Base-by-base conservation (phyloP, 2,113 vertebrate species). In the Polypterus senegalus region DNA sequence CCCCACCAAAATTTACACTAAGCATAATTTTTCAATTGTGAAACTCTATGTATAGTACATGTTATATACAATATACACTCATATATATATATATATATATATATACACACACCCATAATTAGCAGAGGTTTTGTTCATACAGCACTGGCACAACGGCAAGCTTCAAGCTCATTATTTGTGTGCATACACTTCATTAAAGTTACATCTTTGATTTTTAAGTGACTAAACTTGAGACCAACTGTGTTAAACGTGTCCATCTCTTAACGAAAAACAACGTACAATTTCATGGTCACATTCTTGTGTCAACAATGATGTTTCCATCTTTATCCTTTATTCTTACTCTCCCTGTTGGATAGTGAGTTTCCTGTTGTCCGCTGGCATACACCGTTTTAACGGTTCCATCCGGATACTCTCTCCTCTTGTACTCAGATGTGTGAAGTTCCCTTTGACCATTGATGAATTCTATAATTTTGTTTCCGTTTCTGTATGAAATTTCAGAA, bases 391-490 rank as follows among this genome's bases (percentile, higher is more conserved):
- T 99, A 61, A 92, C 83, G 0, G 93, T 94, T 4, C 96, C 93
- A 10, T 99, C 94, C 0, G 93, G 91, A 67, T 99, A 99, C 66
- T 97, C 91, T 1, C 95, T 79, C 61, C 89, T 88, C 75, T 97
- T 98, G 74, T 88, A 99, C 48, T 91, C 80, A 0, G 83, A 10
- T 0, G 93, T 97, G 68, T 99, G 96, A 3, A 94, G 71, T 75
- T 99, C 96, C 71, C 81, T 86, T 76, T 99, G 92, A 52, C 96
- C 95, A 0, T 93, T 97, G 79, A 77, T 92, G 76, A 99, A 99
- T 62, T 88, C 87, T 71, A 99, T 97, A 27, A 89, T 79, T 79
- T 93, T 96, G 70, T 79, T 92, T 67, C 94, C 92, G 60, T 98
- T 90, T 58, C 96, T 98, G 71, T 45, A 67, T 63, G 59, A 71